Base-by-base conservation (phyloP, 2,113 vertebrate genomes). In the Brachypteracias leptosomus region DNA sequence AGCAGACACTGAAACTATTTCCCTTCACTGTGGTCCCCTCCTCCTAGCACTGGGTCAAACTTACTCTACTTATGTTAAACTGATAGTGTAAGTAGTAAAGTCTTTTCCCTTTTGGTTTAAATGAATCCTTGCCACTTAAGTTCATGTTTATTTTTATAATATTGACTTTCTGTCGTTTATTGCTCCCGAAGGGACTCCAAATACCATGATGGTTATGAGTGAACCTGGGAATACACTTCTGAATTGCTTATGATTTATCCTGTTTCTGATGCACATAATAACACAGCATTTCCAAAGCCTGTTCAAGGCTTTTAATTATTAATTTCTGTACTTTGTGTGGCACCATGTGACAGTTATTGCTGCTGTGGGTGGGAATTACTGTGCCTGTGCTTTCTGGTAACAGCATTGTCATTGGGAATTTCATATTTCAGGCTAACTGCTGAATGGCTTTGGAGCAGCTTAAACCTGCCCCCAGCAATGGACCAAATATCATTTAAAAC, bases 81-180 rank as follows among this genome's bases (percentile, higher is more conserved):
- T 95, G 95, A 97, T 93, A 83, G 47, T 52, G 76, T 71, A 92
- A 97, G 94, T 86, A 88, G 94, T 80, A 66, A 35, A 66, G 93
- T 91, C 91, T 97, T 92, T 96, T 97, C 95, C 98, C 95, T 95
- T 97, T 93, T 75, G 95, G 96, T 96, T 97, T 92, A 95, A 96
- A 93, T 97, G 97, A 97, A 97, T 98, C 71, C 63, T 95, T 97
- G 95, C 97, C 97, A 97, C 97, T 97, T 98, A 98, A 98, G 96
- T 97, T 97, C 97, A 97, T 98, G 97, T 98, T 98, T 98, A 98
- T 98, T 98, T 98, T 97, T 97, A 97, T 97, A 98, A 96, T 85
- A 89, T 68, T 91, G 97, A 95, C 91, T 97, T 96, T 88, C 89
- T 96, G 97, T 97, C 97, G 38, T 98, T 97, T 97, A 98, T 97